Evolutionary conservation across 2,113 vertebrate species (phyloP).

Genomic region (Varanus komodoensis): DNA sequence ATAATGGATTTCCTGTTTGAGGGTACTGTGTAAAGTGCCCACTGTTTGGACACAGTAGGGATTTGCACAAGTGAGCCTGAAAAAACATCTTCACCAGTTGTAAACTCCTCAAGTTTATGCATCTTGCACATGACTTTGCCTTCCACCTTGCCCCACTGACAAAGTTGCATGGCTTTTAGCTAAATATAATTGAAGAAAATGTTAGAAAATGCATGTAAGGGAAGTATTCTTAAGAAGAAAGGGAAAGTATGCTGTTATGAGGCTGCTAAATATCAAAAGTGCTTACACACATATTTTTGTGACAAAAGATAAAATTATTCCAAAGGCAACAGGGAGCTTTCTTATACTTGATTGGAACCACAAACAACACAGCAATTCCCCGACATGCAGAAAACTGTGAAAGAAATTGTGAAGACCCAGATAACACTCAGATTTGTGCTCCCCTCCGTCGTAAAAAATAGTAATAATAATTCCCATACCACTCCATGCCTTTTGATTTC

Average conservation of each 20-base stretch:
- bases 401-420: constrained; percentile 30
- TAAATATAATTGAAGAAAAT: not conserved
- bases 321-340: not conserved
- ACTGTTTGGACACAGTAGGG: not conserved
- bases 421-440: constrained; percentile 32
- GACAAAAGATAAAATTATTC: constrained; percentile 4
- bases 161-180: not conserved
- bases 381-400: not conserved
- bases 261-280: not conserved
- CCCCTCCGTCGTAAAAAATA: constrained; percentile 42
- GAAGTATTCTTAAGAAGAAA: not conserved
- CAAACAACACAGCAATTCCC: constrained; percentile 23
- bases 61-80: not conserved
- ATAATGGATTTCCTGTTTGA: not conserved
- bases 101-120: constrained; percentile 6
- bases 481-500: constrained; percentile 61
- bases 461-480: constrained; percentile 1
- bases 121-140: constrained; percentile 4
- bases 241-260: not conserved
- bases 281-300: not conserved
- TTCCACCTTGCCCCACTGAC: constrained; percentile 4
- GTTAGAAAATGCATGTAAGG: not conserved
- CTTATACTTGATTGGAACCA: not conserved
- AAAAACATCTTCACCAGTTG: not conserved
- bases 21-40: not conserved